Conservation (phyloP, 2,888 invertebrate species). For the Chydorus sphaericus region DNA sequence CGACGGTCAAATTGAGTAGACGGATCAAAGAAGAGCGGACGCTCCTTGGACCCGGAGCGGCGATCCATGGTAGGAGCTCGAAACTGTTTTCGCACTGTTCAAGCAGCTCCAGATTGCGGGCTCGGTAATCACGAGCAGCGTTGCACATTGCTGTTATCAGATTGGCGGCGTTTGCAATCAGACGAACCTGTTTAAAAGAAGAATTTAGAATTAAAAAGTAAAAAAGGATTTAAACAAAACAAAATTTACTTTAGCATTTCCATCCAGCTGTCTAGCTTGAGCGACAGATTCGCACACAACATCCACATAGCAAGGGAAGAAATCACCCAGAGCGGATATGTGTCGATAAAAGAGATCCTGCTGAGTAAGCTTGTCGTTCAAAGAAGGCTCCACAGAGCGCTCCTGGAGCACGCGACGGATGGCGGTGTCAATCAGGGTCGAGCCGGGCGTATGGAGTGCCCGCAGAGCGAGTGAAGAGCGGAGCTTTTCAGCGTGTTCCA, state of each 20-base stretch:
- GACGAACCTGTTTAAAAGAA: no score
- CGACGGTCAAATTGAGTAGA: slow-evolving; percentile 25
- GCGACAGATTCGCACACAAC: slow-evolving; percentile 43
- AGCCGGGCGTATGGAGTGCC: slow-evolving; percentile 34
- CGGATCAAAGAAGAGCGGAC: slow-evolving; percentile 26
- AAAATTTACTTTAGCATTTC: slow-evolving; percentile 38
- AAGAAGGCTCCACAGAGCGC: slow-evolving; percentile 22
- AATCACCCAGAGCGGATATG: slow-evolving; percentile 47
- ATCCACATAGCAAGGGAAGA: slow-evolving; percentile 45
- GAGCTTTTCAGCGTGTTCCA: slow-evolving; percentile 65
- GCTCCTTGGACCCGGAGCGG: slow-evolving; percentile 41
- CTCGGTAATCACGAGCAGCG: slow-evolving; percentile 6
- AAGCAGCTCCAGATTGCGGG: slow-evolving; percentile 29
- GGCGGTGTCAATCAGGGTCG: slow-evolving; percentile 37
- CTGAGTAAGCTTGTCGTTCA: slow-evolving; percentile 40
- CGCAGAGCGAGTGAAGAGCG: slow-evolving; percentile 56
- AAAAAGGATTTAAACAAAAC: no score
- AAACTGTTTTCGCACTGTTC: slow-evolving; percentile 21
- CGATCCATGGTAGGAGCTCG: slow-evolving; percentile 64
- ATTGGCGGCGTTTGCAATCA: slow-evolving; percentile 34
- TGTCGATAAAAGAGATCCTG: slow-evolving; percentile 62
- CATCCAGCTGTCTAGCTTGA: slow-evolving; percentile 40
- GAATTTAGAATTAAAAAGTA: no score
- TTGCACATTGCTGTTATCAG: not conserved
- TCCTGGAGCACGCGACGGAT: slow-evolving; percentile 38